These are phyloP conservation scores for Andrena fulva DNA, from an alignment of 2,888 invertebrate genomes.

Conservation along the genomic window DNA sequence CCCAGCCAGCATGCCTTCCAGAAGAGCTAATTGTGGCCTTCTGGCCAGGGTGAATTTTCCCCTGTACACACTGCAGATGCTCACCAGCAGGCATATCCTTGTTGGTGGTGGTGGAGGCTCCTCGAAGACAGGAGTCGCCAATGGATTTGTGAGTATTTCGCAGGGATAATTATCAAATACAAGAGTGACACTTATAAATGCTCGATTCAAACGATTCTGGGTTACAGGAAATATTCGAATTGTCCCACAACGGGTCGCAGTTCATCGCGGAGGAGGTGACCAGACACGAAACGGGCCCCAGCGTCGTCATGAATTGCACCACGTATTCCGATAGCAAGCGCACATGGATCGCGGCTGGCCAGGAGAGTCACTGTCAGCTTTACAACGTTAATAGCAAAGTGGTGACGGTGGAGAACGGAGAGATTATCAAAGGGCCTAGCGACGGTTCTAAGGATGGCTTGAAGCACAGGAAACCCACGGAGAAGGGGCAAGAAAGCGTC, in stretches of 20 bases:
- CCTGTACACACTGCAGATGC: constrained; percentile 94
- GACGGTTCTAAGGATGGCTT: constrained; percentile 79
- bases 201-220: neutral
- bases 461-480: constrained; percentile 86
- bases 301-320: constrained; percentile 96
- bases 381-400: constrained; percentile 89
- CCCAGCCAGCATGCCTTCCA: constrained; percentile 86
- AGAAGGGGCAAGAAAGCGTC: constrained; percentile 61
- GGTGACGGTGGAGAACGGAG: constrained; percentile 83
- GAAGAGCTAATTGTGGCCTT: constrained; percentile 89
- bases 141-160: constrained; percentile 94
- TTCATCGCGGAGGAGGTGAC: constrained; percentile 95
- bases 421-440: constrained; percentile 86
- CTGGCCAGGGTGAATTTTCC: constrained; percentile 97
- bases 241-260: constrained; percentile 93
- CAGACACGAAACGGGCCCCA: constrained; percentile 94
- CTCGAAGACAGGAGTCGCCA: constrained; percentile 98
- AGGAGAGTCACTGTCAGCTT: constrained; percentile 95
- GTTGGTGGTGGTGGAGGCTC: constrained; percentile 99
- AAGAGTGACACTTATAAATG: neutral
- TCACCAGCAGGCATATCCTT: constrained; percentile 96
- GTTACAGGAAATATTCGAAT: constrained; percentile 95
- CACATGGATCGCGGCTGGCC: constrained; percentile 94
- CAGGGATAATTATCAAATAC: neutral
- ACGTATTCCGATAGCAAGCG: constrained; percentile 90